Percentiles rank a stretch among this genome's conserved stretches.
Evolutionary conservation across 2,113 vertebrate genomes (phyloP).

Genomic region (Pelmatolapia mariae): DNA sequence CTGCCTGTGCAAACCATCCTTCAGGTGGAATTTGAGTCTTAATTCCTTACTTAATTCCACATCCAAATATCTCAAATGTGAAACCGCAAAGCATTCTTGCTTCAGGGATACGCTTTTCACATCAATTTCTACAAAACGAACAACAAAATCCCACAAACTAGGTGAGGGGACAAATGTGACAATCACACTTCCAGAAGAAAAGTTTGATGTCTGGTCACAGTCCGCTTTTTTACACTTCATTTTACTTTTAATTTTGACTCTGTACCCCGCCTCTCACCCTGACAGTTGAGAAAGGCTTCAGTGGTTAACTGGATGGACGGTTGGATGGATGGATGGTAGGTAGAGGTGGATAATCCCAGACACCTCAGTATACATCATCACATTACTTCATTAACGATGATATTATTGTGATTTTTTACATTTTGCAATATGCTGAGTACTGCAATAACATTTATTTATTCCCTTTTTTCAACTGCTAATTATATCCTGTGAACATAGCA

Average conservation of each 20-base stretch:
- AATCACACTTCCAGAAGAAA: background rate
- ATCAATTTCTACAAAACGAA: background rate
- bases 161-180: background rate
- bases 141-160: background rate
- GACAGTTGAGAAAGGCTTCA: background rate
- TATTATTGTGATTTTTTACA: background rate
- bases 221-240: background rate
- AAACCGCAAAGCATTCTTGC: background rate
- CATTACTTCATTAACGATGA: background rate
- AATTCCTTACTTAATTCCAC: background rate
- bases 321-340: background rate
- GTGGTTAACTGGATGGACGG: background rate
- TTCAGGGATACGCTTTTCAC: background rate
- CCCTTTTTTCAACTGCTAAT: rapidly evolving
- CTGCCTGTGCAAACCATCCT: background rate
- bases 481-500: background rate
- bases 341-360: background rate
- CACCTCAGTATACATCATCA: background rate
- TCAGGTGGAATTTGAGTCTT: background rate
- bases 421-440: background rate
- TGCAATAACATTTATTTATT: background rate
- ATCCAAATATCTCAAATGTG: background rate
- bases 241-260: background rate
- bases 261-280: no score
- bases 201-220: background rate